These are phyloP conservation scores for Rhinella marina DNA, from an alignment of 2,797 vertebrate genomes.

Conservation along the genomic window DNA sequence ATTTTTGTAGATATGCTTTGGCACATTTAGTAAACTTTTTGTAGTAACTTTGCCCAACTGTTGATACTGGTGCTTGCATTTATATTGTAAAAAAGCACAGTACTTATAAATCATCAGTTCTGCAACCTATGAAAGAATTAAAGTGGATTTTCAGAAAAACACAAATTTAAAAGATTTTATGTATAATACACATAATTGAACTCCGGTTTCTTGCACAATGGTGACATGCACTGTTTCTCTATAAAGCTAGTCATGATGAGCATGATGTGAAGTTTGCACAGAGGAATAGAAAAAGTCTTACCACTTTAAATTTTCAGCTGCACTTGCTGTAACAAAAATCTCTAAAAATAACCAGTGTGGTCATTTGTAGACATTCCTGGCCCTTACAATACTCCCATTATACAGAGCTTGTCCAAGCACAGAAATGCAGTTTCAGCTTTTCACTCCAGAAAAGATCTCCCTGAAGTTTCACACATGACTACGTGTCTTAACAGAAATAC, in stretches of 20 bases:
- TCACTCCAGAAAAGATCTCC: conserved; percentile 6
- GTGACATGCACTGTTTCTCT: not conserved
- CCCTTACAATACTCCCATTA: conserved; percentile 38
- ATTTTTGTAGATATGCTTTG: too few species aligned
- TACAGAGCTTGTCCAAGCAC: not conserved
- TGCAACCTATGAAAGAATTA: not conserved
- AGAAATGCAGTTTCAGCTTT: conserved; percentile 19
- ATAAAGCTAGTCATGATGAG: not conserved
- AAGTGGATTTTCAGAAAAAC: too few species aligned
- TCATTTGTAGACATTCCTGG: conserved; percentile 16
- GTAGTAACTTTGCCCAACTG: too few species aligned
- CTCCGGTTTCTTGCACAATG: not conserved
- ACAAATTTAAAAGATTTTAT: too few species aligned
- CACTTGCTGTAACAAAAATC: conserved; percentile 1
- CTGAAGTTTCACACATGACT: not conserved
- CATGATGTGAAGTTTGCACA: not conserved
- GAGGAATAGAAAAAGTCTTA: not conserved
- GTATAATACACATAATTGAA: too few species aligned
- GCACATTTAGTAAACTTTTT: too few species aligned
- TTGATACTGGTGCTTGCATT: too few species aligned
- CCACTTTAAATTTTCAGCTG: conserved; percentile 26
- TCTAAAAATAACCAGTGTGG: conserved; percentile 43
- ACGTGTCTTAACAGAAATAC: too few species aligned
- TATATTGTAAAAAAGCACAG: too few species aligned
- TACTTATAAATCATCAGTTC: too few species aligned